Evolutionary conservation across 2,888 invertebrate species (phyloP), one percentile per base, ranked within the genome.

Genomic region (Drosophila borealis): DNA sequence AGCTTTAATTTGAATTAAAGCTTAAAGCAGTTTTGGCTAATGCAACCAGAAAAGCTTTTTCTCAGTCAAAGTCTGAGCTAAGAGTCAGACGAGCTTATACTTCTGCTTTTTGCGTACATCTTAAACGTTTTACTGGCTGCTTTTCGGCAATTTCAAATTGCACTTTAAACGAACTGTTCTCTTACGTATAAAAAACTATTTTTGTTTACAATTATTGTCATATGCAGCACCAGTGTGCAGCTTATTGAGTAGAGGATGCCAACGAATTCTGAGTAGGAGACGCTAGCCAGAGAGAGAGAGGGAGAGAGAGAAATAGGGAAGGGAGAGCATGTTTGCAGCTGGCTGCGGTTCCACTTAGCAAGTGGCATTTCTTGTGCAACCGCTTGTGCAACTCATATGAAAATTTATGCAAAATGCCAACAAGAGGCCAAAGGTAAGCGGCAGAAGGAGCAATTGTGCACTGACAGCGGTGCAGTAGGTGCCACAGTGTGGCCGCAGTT

Each of bases 361-460:
- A 45, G 25, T 14, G 48, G 10, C 51, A 55, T 56, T 51, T 45
- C 41, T 64, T 51, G 36, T 64, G 64, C n/a, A 48, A 49, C 41
- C 48, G 42, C 62, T 50, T 21, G 1, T 62, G 50, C 57, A 62
- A 37, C 57, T 64, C 70, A 60, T 64, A 64, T 69, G 64, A 55
- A 64, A 60, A 64, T 71, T 64, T 60, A 64, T 71, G 64, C 64
- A 70, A 71, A 71, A 70, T 48, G 41, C 54, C 59, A 51, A 42
- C 51, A 53, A 62, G 51, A 68, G 59, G 51, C 41, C 64, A 64
- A 59, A 41, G 39, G 53, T 37, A 21, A 39, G 29, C 11, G 25
- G 29, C 48, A 37, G 50, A 29, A 8, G 59, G 42, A 11, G 17
- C 4, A 14, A 10, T 19, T 19, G 1, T 34, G 21, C 14, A 17